Percentiles rank a stretch among this genome's conserved stretches.
Evolutionary conservation across 2,888 invertebrate genomes (phyloP).

Genomic region (Apotomis turbidana): DNA sequence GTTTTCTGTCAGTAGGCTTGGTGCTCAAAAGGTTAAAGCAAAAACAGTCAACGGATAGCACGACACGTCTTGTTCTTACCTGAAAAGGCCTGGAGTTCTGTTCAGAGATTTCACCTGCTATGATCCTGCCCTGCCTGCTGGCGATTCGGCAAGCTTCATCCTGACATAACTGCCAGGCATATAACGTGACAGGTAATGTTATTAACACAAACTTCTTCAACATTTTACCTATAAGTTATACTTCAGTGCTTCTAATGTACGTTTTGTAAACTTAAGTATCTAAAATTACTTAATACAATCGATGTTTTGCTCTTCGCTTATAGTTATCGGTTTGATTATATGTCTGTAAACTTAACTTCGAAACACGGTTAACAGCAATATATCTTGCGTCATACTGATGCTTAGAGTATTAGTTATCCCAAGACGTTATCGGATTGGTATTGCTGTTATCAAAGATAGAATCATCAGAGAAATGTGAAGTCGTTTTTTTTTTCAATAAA

Average conservation of each 20-base stretch:
- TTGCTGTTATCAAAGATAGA: conserved; percentile 20
- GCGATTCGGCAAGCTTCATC: conserved; percentile 50
- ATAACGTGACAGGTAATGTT: conserved; percentile 53
- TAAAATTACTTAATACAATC: too few relatives aligned
- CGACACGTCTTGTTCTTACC: conserved; percentile 52
- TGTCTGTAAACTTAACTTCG: neutral
- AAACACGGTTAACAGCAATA: neutral
- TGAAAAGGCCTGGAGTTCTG: conserved; percentile 71
- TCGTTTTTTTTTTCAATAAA: conserved; percentile 7
- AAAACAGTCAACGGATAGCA: too few relatives aligned
- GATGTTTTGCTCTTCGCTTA: too few relatives aligned
- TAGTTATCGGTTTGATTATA: too few relatives aligned
- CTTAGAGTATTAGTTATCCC: conserved; percentile 22
- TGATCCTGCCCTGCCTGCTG: conserved; percentile 55
- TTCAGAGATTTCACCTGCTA: conserved; percentile 61
- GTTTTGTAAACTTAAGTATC: too few relatives aligned
- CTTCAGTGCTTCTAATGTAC: too few relatives aligned
- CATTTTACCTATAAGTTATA: conserved; percentile 50
- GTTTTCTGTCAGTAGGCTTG: too few relatives aligned
- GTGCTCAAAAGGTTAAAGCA: too few relatives aligned
- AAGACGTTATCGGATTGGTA: conserved; percentile 13
- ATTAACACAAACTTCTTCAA: conserved; percentile 52
- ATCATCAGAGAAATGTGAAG: conserved; percentile 21
- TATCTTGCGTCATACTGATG: conserved; percentile 9
- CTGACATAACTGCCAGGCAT: conserved; percentile 55